Conservation (phyloP, 2,113 vertebrate genomes). For the Carassius carassius region DNA sequence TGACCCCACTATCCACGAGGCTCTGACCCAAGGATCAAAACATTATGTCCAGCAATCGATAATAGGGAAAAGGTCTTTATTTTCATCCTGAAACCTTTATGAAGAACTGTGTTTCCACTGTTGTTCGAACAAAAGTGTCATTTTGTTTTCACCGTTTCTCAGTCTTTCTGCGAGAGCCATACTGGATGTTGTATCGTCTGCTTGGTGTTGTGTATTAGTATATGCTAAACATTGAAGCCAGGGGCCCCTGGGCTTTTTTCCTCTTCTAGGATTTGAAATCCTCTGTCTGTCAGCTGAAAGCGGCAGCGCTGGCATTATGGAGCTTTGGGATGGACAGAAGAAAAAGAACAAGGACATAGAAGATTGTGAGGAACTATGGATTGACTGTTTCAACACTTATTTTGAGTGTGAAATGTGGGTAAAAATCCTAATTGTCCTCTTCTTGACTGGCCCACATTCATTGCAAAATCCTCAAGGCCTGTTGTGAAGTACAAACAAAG, state of each 20-base stretch:
- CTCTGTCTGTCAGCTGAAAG: slow-evolving; percentile 36
- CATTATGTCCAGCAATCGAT: too few species aligned
- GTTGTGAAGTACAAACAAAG: slow-evolving; percentile 59
- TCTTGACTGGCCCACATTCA: slow-evolving; percentile 62
- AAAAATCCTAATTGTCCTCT: slow-evolving; percentile 58
- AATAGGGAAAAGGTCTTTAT: too few species aligned
- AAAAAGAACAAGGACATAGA: slow-evolving; percentile 20
- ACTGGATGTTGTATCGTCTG: too few species aligned
- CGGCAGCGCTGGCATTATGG: slow-evolving; percentile 26
- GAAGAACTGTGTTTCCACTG: too few species aligned
- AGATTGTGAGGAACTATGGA: not conserved
- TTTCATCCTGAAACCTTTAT: too few species aligned
- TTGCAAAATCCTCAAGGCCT: slow-evolving; percentile 54
- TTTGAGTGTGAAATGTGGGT: slow-evolving; percentile 43
- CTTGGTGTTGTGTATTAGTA: too few species aligned
- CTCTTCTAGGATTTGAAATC: slow-evolving; percentile 39
- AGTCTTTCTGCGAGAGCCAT: too few species aligned
- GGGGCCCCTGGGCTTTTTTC: not conserved
- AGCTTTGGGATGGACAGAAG: slow-evolving; percentile 38
- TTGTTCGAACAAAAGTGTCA: too few species aligned
- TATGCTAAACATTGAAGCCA: slow-evolving; percentile 7
- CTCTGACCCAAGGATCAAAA: too few species aligned
- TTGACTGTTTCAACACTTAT: slow-evolving; percentile 29
- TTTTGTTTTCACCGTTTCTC: too few species aligned
- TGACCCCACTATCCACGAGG: too few species aligned